These are phyloP conservation scores for Apus apus DNA, from an alignment of 2,113 vertebrate species.

Conservation along the genomic window DNA sequence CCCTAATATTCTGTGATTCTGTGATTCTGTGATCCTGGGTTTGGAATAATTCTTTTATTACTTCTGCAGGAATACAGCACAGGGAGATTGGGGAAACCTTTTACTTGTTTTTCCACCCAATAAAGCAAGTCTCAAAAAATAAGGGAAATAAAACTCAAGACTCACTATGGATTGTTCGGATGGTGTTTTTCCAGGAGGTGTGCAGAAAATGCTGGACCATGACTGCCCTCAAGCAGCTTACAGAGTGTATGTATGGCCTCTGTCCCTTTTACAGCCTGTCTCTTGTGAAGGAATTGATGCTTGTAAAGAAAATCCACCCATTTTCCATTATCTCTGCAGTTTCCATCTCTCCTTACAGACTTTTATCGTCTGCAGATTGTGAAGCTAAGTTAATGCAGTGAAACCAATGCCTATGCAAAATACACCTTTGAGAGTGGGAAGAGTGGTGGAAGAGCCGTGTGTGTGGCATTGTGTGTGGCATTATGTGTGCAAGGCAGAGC, in stretches of 20 bases:
- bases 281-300: neutral
- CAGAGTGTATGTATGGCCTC: neutral
- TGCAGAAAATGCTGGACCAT: neutral
- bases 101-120: neutral
- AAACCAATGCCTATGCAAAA: neutral
- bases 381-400: neutral
- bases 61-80: neutral
- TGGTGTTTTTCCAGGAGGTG: neutral
- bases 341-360: neutral
- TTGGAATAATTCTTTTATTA: neutral
- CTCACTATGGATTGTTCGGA: neutral
- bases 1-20: too few species aligned
- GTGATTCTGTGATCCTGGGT: neutral
- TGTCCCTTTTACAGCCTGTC: neutral
- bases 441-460: neutral
- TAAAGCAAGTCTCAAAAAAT: neutral
- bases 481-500: neutral
- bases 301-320: neutral
- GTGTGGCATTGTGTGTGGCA: accelerated
- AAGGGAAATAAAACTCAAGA: neutral
- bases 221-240: neutral
- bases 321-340: neutral
- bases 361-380: neutral
- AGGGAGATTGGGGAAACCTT: neutral
- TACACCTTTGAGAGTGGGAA: neutral